Evolutionary conservation across 2,888 invertebrate genomes (phyloP), one percentile per base, ranked within the genome.

Genomic region (Strigamia transsilvanica): DNA sequence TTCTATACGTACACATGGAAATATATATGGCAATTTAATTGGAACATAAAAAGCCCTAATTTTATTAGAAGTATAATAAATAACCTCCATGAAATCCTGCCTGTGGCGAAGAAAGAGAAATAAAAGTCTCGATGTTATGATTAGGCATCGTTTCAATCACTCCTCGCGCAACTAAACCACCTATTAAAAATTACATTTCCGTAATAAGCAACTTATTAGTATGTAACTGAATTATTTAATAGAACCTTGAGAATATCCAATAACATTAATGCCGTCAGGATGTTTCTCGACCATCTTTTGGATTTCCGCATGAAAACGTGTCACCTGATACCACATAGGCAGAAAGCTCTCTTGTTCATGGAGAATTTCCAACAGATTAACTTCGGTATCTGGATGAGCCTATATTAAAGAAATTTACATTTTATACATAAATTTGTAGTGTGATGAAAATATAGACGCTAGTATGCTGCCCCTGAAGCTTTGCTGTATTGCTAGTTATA

Each of bases 321-420:
- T 87, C 0, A 95, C 94, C 89, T 97, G 97, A 85, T 91, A 92
- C 95, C 95, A 96, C 91, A 96, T 93, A 15, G 93, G 93, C 84
- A 93, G 93, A 84, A 97, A 89, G 87, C 96, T 96, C 0, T 92
- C 92, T 93, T 94, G 94, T 34, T 94, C 93, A 84, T 92, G 92
- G 86, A 93, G 96, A 84, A 92, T 90, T 84, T 94, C 91, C 6
- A 94, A 92, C 86, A 94, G 93, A 85, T 93, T 94, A 0, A 95
- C 90, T 85, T 92, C 89, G 32, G 96, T 97, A 0, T 94, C 95
- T 0, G 95, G 95, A 88, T 97, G 96, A 88, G 91, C 90, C 96
- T 96, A 87, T 78, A 56, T 18, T 18, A 18, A 18, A n/a, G 10
- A 38, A 38, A 38, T 38, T 5, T 2, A 38, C 38, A 38, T 38